Conservation (phyloP, 2,888 invertebrate species). For the Epistrophella euchroma region DNA sequence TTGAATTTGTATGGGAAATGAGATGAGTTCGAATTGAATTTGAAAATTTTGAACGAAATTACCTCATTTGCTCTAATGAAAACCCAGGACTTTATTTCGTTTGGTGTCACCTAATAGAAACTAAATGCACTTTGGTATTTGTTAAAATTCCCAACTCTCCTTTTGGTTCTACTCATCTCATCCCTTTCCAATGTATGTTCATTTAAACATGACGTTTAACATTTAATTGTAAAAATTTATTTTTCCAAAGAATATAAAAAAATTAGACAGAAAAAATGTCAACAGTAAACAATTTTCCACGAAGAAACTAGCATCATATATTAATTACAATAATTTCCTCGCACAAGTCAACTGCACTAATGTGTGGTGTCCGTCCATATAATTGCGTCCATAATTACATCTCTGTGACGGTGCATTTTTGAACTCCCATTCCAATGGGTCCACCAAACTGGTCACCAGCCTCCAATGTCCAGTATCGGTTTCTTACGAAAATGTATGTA, state of each 20-base stretch:
- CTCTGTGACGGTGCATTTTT: conserved; percentile 46
- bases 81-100: too few relatives aligned
- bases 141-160: neutral
- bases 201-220: conserved; percentile 37
- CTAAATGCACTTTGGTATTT: too few relatives aligned
- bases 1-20: too few relatives aligned
- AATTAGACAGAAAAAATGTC: conserved; percentile 28
- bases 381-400: conserved; percentile 62
- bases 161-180: too few relatives aligned
- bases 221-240: conserved; percentile 2
- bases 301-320: conserved; percentile 52
- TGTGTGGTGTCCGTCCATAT: conserved; percentile 45
- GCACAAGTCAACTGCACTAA: conserved; percentile 35
- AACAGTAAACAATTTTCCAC: conserved; percentile 47
- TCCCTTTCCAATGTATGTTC: too few relatives aligned
- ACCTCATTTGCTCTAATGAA: too few relatives aligned
- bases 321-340: conserved; percentile 68
- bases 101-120: too few relatives aligned
- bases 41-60: too few relatives aligned
- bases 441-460: conserved; percentile 47
- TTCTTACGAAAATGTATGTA: conserved; percentile 60
- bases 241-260: conserved; percentile 33
- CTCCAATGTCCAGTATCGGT: conserved; percentile 45
- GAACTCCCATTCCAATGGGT: conserved; percentile 58
- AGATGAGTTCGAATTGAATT: too few relatives aligned